These are phyloP conservation scores for Rachycentron canadum DNA, from an alignment of 2,797 vertebrate genomes.

Conservation along the genomic window DNA sequence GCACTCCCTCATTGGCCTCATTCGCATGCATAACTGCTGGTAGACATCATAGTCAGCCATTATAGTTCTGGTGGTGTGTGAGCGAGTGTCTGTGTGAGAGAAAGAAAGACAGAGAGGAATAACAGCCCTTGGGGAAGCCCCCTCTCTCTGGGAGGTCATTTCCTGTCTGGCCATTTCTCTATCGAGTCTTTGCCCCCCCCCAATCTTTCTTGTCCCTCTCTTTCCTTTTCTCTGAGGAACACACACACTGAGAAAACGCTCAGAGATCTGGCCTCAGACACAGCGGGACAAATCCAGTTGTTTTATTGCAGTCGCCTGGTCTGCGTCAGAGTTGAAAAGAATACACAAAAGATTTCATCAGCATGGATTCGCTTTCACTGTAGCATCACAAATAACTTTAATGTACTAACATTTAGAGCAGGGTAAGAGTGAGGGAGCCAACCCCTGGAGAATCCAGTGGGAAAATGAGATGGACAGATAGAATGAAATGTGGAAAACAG, in stretches of 20 bases:
- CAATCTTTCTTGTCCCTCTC: constrained; percentile 21
- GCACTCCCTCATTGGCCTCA: constrained; percentile 17
- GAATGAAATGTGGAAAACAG: constrained; percentile 63
- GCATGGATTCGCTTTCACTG: constrained; percentile 1
- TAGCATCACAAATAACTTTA: constrained; percentile 8
- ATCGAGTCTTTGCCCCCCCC: constrained; percentile 19
- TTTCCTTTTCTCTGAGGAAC: constrained; percentile 53
- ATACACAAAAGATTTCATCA: constrained; percentile 30
- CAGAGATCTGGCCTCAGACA: constrained; percentile 47
- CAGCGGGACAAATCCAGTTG: constrained; percentile 32
- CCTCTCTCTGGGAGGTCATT: constrained; percentile 75
- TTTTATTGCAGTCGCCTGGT: constrained; percentile 53
- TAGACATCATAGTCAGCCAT: constrained; percentile 58
- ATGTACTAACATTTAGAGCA: background rate
- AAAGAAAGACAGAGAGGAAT: constrained; percentile 45
- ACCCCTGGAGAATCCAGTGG: background rate
- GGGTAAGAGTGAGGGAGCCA: background rate
- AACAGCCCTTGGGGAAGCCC: constrained; percentile 68
- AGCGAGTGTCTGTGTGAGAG: constrained; percentile 47
- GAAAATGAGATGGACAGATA: constrained; percentile 60
- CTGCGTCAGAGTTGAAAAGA: constrained; percentile 41
- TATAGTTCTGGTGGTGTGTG: constrained; percentile 33
- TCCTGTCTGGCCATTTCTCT: constrained; percentile 73
- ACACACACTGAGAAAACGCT: constrained; percentile 60
- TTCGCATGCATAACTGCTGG: constrained; percentile 71